A percentile compares a stretch with the other conserved stretches of the same genome.
These are phyloP conservation scores for Holothuria glaberrima DNA, from an alignment of 35 echinoderm and acorn worm species.

Conservation along the genomic window DNA sequence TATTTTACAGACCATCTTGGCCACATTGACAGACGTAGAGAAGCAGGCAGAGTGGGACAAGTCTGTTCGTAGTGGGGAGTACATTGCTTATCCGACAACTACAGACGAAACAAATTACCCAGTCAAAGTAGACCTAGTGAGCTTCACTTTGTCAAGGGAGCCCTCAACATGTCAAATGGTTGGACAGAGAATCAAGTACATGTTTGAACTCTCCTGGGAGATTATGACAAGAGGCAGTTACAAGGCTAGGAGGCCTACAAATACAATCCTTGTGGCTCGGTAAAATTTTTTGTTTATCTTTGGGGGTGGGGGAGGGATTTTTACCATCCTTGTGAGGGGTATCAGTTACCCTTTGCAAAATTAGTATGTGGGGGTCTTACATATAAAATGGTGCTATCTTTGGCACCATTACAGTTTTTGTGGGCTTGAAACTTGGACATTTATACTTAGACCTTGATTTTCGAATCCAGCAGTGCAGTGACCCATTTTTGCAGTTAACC, in stretches of 20 bases:
- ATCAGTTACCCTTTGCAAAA: too few species aligned
- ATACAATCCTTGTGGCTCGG: conserved; percentile 43
- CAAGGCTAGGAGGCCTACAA: conserved; percentile 43
- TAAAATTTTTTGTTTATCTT: background rate
- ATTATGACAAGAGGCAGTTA: conserved; percentile 36
- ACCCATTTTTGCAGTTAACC: too few species aligned
- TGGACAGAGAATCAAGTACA: background rate
- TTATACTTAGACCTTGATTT: too few species aligned
- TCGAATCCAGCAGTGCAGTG: too few species aligned
- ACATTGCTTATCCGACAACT: conserved; percentile 49
- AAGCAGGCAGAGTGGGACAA: conserved; percentile 57
- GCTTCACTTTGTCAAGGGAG: conserved; percentile 19
- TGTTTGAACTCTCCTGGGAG: background rate
- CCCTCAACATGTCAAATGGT: background rate
- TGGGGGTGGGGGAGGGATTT: too few species aligned
- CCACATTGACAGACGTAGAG: conserved; percentile 31
- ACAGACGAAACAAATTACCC: conserved; percentile 39
- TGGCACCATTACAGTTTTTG: too few species aligned
- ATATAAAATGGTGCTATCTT: too few species aligned
- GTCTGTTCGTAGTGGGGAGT: conserved; percentile 7
- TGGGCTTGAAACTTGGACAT: too few species aligned
- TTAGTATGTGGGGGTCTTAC: too few species aligned
- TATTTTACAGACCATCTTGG: conserved; percentile 36
- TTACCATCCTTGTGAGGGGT: too few species aligned
- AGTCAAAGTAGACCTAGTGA: conserved; percentile 45